Conservation (phyloP, 2,113 vertebrate species). For the Paradoxurus hermaphroditus region DNA sequence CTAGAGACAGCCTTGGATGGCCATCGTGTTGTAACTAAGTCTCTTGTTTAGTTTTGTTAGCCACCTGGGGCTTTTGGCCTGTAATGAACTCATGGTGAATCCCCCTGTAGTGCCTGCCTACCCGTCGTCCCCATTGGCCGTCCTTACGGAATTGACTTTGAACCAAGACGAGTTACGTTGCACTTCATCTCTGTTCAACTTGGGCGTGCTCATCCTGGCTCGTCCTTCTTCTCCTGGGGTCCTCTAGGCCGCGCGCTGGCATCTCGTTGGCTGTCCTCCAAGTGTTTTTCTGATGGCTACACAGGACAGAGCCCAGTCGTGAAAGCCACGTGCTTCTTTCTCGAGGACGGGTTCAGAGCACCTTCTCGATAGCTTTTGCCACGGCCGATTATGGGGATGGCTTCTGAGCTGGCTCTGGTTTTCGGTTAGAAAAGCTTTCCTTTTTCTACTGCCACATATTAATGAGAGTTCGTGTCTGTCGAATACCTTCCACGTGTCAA, state of each 20-base stretch:
- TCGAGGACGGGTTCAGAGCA: not conserved
- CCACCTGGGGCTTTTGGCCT: not conserved
- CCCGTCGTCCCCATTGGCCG: fast-evolving
- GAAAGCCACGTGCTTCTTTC: not conserved
- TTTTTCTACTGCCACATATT: not conserved
- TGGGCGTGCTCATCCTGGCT: not conserved
- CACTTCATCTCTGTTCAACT: fast-evolving
- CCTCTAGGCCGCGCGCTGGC: not conserved
- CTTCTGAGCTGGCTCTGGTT: not conserved
- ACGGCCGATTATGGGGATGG: not conserved
- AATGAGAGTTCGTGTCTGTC: not conserved
- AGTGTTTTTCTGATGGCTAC: not conserved
- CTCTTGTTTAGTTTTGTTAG: not conserved
- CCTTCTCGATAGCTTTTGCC: not conserved
- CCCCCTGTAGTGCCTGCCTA: not conserved
- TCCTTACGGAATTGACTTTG: not conserved
- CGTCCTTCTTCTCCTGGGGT: not conserved
- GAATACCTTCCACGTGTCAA: not conserved
- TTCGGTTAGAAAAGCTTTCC: not conserved
- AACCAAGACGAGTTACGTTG: not conserved
- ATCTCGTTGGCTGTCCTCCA: not conserved
- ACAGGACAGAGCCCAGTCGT: not conserved
- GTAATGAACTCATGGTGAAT: not conserved
- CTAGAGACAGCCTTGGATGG: not conserved
- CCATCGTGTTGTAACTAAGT: not conserved